phyloP scores from a whole-genome alignment of 1,140 invertebrate genomes.

The Diorhabda elongata region DNA sequence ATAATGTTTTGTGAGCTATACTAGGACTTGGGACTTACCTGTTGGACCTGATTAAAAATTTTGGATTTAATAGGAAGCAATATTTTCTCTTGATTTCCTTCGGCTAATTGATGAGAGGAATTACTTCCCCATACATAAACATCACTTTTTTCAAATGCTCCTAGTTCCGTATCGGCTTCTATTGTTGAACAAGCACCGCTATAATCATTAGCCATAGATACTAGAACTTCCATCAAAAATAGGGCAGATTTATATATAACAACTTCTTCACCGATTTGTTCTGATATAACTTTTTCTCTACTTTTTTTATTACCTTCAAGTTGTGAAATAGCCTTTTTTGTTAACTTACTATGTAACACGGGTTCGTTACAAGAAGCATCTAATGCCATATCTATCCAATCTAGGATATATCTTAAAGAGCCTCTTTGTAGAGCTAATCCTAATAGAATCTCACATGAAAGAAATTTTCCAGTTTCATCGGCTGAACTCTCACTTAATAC shows the following conservation, averaged over 20 bases:
- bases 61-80: conserved; percentile 56
- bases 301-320: conserved; percentile 32
- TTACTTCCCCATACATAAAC: conserved; percentile 69
- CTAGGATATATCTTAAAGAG: conserved; percentile 58
- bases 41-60: conserved; percentile 56
- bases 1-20: no score
- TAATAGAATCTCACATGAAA: conserved; percentile 57
- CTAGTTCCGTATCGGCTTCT: conserved; percentile 32
- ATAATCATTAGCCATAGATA: conserved; percentile 42
- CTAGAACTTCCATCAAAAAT: conserved; percentile 55
- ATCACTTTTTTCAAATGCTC: conserved; percentile 48
- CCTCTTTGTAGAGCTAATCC: conserved; percentile 59
- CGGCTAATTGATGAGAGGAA: conserved; percentile 62
- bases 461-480: conserved; percentile 51
- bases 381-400: conserved; percentile 64
- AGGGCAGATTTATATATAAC: conserved; percentile 54
- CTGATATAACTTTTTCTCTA: conserved; percentile 21
- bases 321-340: conserved; percentile 36
- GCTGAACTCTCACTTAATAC: conserved; percentile 52
- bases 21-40: conserved; percentile 45
- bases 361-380: conserved; percentile 37
- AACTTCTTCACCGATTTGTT: conserved; percentile 31
- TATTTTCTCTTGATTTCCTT: conserved; percentile 60
- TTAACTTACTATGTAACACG: conserved; percentile 26
- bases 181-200: conserved; percentile 30